Conservation (phyloP, 2,113 vertebrate species). For the Hyperoodon ampullatus region DNA sequence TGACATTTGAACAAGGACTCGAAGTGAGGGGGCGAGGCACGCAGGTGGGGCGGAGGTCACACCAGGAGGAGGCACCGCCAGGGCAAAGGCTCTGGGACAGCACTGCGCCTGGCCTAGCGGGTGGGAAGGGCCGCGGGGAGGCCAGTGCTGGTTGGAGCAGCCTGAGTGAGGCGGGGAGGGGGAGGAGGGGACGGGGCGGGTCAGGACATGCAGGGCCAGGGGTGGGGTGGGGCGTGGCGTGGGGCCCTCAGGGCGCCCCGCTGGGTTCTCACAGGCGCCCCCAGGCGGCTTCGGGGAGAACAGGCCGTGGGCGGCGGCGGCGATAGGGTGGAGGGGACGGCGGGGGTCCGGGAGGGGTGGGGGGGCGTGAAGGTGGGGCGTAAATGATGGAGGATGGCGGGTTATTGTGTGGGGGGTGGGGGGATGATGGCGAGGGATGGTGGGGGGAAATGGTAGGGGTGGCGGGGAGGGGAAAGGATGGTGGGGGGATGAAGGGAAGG, state of each 20-base stretch:
- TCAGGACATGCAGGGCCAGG: fast-evolving
- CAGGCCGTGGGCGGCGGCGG: not conserved
- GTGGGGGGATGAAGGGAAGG: not conserved
- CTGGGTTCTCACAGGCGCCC: not conserved
- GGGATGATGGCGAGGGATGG: not conserved
- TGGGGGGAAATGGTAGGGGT: not conserved
- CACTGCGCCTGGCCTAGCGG: not conserved
- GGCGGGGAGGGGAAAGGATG: not conserved
- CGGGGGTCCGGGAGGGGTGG: not conserved
- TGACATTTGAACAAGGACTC: not conserved
- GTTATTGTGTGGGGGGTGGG: not conserved
- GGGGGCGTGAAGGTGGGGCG: not conserved
- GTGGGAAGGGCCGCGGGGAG: not conserved
- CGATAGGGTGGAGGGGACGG: fast-evolving
- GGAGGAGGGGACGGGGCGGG: not conserved
- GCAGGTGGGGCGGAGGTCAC: not conserved
- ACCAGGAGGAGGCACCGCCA: not conserved
- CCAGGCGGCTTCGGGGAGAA: not conserved
- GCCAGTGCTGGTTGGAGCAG: not conserved
- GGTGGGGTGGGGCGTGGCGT: not conserved
- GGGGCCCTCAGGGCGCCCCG: not conserved
- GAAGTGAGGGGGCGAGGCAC: no score
- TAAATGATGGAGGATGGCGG: not conserved
- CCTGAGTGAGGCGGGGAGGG: not conserved
- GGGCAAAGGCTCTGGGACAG: not conserved